Evolutionary conservation across 2,888 invertebrate genomes (phyloP).

Genomic region (Leptinotarsa peninsularis): DNA sequence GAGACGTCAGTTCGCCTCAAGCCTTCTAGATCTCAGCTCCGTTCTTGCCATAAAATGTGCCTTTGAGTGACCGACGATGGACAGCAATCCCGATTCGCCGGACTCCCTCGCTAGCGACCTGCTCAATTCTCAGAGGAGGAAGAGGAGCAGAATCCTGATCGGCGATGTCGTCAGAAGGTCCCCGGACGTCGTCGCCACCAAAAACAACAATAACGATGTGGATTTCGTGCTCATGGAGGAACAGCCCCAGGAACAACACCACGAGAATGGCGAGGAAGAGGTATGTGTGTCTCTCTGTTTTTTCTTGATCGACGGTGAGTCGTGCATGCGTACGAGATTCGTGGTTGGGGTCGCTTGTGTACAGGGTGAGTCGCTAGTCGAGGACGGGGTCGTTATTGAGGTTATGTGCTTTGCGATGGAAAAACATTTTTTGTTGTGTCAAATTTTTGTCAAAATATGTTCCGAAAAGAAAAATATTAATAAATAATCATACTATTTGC

Average conservation of each 20-base stretch:
- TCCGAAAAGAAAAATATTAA: too few relatives aligned
- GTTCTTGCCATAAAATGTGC: slow-evolving; percentile 57
- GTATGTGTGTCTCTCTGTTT: slow-evolving; percentile 53
- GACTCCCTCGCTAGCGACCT: slow-evolving; percentile 65
- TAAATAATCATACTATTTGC: too few relatives aligned
- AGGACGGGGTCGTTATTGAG: too few relatives aligned
- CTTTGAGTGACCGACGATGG: slow-evolving; percentile 54
- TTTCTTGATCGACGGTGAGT: not conserved
- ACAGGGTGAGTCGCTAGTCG: not conserved
- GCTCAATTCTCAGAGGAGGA: slow-evolving; percentile 40
- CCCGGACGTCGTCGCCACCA: slow-evolving; percentile 55
- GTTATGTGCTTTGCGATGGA: too few relatives aligned
- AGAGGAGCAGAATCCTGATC: slow-evolving; percentile 37
- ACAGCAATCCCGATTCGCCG: slow-evolving; percentile 65
- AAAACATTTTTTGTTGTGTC: too few relatives aligned
- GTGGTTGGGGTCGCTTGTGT: not conserved
- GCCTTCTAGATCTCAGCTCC: slow-evolving; percentile 58
- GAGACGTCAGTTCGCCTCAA: slow-evolving; percentile 63
- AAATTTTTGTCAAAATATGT: too few relatives aligned
- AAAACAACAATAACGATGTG: slow-evolving; percentile 66
- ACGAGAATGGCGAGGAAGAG: slow-evolving; percentile 62
- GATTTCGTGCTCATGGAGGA: slow-evolving; percentile 67
- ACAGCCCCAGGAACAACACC: slow-evolving; percentile 56
- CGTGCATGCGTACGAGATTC: slow-evolving; percentile 4
- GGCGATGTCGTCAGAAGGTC: slow-evolving; percentile 44